phyloP scores from a whole-genome alignment of 1,140 invertebrate genomes.

The Limonius californicus region DNA sequence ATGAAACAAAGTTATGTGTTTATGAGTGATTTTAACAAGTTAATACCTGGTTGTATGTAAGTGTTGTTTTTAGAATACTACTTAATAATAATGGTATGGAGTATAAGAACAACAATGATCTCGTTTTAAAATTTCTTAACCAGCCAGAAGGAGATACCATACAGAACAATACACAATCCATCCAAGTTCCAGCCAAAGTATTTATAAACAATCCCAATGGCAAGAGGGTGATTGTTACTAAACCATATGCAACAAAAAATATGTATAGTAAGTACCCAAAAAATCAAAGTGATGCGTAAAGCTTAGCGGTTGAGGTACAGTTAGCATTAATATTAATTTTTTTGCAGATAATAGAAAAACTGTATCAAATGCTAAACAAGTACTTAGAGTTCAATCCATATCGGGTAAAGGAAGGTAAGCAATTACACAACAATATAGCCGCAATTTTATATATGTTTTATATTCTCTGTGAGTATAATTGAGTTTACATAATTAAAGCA shows the following conservation, averaged over 20 bases:
- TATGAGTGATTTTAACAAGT: too few relatives aligned
- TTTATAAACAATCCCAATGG: conserved; percentile 12
- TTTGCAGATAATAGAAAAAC: conserved; percentile 7
- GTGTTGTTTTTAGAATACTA: background rate
- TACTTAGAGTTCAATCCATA: conserved; percentile 54
- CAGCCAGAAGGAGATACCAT: background rate
- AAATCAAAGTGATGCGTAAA: too few relatives aligned
- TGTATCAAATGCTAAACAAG: conserved; percentile 41
- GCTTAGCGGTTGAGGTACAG: too few relatives aligned
- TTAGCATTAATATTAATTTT: too few relatives aligned
- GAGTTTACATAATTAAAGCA: conserved; percentile 49
- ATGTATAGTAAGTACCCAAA: too few relatives aligned
- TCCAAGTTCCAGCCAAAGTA: conserved; percentile 8
- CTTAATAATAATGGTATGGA: background rate
- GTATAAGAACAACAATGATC: background rate
- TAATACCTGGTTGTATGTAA: too few relatives aligned
- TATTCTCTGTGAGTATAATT: too few relatives aligned
- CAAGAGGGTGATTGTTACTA: conserved; percentile 22
- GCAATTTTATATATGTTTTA: conserved; percentile 12
- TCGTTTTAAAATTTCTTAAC: background rate
- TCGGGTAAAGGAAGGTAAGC: conserved; percentile 44
- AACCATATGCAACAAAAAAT: conserved; percentile 2
- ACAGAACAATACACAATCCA: background rate
- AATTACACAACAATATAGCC: too few relatives aligned
- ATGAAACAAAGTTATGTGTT: too few relatives aligned